These are phyloP conservation scores for Oxygymnocypris stewartii DNA, from an alignment of 2,113 vertebrate species.

Conservation along the genomic window DNA sequence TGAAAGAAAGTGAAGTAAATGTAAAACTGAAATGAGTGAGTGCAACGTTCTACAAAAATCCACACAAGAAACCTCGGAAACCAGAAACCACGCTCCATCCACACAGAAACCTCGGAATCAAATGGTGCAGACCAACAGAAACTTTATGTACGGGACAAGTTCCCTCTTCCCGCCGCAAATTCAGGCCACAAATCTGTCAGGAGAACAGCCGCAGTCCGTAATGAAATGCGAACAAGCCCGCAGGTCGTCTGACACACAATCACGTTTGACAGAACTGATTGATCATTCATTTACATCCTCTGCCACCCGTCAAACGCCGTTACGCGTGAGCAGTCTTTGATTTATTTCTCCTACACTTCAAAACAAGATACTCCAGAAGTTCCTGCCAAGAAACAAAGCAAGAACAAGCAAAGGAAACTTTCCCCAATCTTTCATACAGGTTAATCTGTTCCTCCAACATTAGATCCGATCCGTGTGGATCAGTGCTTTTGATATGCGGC, in stretches of 20 bases:
- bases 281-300: constrained; percentile 48
- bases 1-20: not conserved
- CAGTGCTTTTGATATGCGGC: not conserved
- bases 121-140: not conserved
- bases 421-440: not conserved
- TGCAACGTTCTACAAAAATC: not conserved
- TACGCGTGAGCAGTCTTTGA: constrained; percentile 30
- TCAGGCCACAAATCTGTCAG: not conserved
- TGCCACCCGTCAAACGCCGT: not conserved
- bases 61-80: no score
- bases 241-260: not conserved
- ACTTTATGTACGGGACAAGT: not conserved
- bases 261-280: constrained; percentile 31
- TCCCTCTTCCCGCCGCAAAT: not conserved
- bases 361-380: constrained; percentile 5
- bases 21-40: not conserved
- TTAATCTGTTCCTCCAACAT: constrained; percentile 24
- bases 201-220: not conserved
- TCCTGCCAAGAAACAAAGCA: not conserved
- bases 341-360: constrained; percentile 15
- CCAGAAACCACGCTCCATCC: no score
- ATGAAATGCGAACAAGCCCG: constrained; percentile 13
- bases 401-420: constrained; percentile 5
- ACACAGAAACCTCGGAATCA: not conserved
- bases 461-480: not conserved